These are phyloP conservation scores for Mesocricetus auratus DNA, from an alignment of 2,113 vertebrate species.

Conservation along the genomic window DNA sequence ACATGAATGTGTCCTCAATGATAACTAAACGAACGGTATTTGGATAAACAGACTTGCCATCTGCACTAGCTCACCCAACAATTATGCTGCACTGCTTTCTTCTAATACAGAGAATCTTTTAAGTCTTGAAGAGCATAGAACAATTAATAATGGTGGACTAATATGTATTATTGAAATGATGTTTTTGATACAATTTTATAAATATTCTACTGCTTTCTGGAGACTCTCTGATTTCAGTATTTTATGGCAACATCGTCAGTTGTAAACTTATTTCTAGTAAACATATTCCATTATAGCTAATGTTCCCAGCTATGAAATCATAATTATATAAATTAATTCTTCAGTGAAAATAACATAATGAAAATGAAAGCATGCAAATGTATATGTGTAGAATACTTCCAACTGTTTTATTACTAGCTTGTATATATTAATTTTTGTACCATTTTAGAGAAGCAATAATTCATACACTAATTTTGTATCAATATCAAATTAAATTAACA, in stretches of 20 bases:
- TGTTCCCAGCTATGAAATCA: neutral
- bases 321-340: neutral
- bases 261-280: conserved; percentile 24
- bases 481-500: conserved; percentile 4
- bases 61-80: neutral
- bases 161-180: neutral
- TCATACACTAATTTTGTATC: conserved; percentile 14
- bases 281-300: neutral
- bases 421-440: neutral
- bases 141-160: neutral
- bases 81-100: neutral
- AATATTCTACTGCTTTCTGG: neutral
- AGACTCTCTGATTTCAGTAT: neutral
- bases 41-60: neutral
- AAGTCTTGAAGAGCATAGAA: neutral
- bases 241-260: neutral
- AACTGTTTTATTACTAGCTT: neutral
- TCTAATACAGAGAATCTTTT: neutral
- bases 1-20: neutral
- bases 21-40: neutral
- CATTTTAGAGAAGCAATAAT: neutral
- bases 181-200: neutral
- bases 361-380: neutral
- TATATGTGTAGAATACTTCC: neutral
- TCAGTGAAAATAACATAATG: neutral